phyloP scores from a whole-genome alignment of 37 sponge, comb jelly and placozoan species.

The Crambe crambe region DNA sequence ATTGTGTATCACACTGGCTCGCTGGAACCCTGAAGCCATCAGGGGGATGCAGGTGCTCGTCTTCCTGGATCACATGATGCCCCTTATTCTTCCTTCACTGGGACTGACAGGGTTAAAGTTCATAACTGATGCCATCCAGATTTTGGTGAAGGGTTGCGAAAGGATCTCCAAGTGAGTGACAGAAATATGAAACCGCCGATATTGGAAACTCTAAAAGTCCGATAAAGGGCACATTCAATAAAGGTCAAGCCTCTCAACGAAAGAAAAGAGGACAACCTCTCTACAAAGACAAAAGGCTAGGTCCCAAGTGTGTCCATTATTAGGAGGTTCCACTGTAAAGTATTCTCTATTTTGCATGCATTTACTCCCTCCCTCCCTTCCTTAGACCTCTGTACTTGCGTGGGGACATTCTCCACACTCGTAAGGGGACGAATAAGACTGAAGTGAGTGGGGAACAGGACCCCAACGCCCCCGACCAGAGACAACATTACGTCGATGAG shows the following conservation, averaged over 20 bases:
- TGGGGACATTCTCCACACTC: constrained; percentile 20
- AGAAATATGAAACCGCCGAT: too few species aligned
- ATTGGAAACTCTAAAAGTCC: too few species aligned
- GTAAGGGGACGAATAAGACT: background rate
- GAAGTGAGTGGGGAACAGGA: too few species aligned
- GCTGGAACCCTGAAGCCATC: constrained; percentile 57
- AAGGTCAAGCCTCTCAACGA: too few species aligned
- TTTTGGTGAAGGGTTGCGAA: constrained; percentile 43
- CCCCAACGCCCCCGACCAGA: background rate
- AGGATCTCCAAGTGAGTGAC: constrained; percentile 33
- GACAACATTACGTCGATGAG: background rate
- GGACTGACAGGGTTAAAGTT: background rate
- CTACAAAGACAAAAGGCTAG: too few species aligned
- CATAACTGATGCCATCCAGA: constrained; percentile 15
- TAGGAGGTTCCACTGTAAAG: too few species aligned
- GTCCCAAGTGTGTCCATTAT: too few species aligned
- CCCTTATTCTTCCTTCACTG: constrained; percentile 23
- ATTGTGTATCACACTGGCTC: constrained; percentile 51
- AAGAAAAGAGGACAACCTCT: too few species aligned
- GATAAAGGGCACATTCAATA: too few species aligned
- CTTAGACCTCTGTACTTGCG: background rate
- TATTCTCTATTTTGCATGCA: too few species aligned
- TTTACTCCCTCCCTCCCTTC: too few species aligned
- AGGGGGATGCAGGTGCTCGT: constrained; percentile 72
- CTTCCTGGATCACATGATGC: constrained; percentile 50